Evolutionary conservation across 2,888 invertebrate genomes (phyloP).

Genomic region (Ennomos fuscantarius): DNA sequence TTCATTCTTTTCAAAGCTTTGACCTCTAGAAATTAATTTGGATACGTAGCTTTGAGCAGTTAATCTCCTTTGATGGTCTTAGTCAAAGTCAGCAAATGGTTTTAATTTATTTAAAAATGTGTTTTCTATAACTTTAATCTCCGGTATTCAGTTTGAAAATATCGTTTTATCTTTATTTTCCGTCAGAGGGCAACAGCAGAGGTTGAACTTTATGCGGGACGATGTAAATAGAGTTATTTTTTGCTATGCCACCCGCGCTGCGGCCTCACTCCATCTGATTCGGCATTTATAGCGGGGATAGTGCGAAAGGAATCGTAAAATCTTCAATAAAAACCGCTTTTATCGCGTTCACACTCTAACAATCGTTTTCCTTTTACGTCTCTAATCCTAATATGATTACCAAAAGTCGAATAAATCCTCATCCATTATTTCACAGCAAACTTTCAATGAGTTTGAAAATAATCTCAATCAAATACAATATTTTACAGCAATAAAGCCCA

Average conservation of each 20-base stretch:
- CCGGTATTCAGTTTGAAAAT: slow-evolving; percentile 32
- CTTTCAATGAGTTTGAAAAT: slow-evolving; percentile 54
- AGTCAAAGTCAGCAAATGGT: slow-evolving; percentile 14
- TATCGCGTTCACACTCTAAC: slow-evolving; percentile 66
- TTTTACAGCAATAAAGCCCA: slow-evolving; percentile 71
- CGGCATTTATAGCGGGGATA: slow-evolving; percentile 74
- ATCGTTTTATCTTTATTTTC: slow-evolving; percentile 37
- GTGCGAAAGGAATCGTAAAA: slow-evolving; percentile 75
- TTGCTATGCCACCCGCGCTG: slow-evolving; percentile 65
- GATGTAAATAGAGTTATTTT: slow-evolving; percentile 68
- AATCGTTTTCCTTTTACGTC: slow-evolving; percentile 64
- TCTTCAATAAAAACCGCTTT: slow-evolving; percentile 71
- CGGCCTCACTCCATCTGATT: slow-evolving; percentile 71
- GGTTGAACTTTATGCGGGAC: slow-evolving; percentile 55
- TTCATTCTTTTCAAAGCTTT: slow-evolving; percentile 3
- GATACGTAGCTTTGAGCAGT: slow-evolving; percentile 17
- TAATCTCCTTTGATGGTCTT: slow-evolving; percentile 28
- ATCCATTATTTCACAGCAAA: slow-evolving; percentile 33
- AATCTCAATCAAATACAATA: slow-evolving; percentile 58
- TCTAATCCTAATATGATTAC: slow-evolving; percentile 61
- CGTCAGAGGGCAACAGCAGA: slow-evolving; percentile 39
- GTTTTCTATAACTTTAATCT: slow-evolving; percentile 20
- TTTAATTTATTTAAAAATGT: slow-evolving; percentile 15
- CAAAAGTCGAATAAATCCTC: slow-evolving; percentile 28
- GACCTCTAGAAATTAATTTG: slow-evolving; percentile 10